These are phyloP conservation scores for Cyphomyrus plagiostoma DNA, from an alignment of 2,113 vertebrate genomes.

Conservation along the genomic window DNA sequence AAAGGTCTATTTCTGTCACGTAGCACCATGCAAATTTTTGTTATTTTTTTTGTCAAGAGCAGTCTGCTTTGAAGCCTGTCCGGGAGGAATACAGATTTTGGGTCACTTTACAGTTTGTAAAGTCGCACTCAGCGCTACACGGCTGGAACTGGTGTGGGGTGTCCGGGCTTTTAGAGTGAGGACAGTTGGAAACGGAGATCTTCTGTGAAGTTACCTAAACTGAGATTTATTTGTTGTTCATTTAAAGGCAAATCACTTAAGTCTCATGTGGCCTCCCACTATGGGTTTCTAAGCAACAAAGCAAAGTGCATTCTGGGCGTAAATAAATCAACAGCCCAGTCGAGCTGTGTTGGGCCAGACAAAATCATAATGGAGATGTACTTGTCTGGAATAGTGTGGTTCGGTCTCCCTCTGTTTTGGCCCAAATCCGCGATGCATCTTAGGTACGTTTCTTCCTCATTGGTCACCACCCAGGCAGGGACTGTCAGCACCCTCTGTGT, in stretches of 20 bases:
- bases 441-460: neutral
- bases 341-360: neutral
- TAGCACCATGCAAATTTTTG: neutral
- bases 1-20: conserved; percentile 2
- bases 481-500: neutral
- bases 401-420: neutral
- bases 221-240: neutral
- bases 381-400: neutral
- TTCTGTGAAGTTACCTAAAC: neutral
- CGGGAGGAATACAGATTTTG: neutral
- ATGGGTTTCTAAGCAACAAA: neutral
- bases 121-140: too few relatives aligned
- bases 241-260: neutral
- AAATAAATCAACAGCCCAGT: neutral
- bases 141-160: neutral
- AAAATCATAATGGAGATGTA: neutral
- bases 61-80: neutral
- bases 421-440: too few relatives aligned
- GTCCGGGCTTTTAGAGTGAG: neutral
- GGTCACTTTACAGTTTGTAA: conserved; percentile 6
- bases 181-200: neutral
- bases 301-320: neutral
- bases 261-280: neutral
- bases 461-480: neutral
- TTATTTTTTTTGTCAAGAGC: neutral